Evolutionary conservation across 2,888 invertebrate genomes (phyloP), one percentile per base, ranked within the genome.

Genomic region (Drosophila neotestacea): DNA sequence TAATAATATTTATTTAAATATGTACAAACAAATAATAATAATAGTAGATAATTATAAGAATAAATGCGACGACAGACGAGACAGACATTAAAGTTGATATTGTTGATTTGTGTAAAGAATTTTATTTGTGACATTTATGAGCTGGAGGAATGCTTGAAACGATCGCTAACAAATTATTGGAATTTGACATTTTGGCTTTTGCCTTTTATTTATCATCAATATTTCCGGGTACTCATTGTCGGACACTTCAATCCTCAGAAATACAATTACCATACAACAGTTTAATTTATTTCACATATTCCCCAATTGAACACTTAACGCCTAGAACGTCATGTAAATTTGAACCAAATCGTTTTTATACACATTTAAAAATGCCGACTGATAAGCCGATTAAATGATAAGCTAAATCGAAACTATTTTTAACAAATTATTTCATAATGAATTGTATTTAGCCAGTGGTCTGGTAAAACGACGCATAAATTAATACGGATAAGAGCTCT

Each of bases 151-250:
- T 75, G 56, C 36, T 16, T 22, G 7, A 13, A 22, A n/a, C n/a
- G 41, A 70, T 55, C 67, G 58, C 65, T 58, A 51, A 77, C 58
- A 68, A 66, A 46, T 69, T 68, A 63, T 84, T 73, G 74, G 72
- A 79, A 84, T 84, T 85, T 85, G 82, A 87, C 87, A 77, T 74
- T 73, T 80, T 80, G 78, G 74, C 82, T 66, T 76, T 73, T 78
- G 32, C 50, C 48, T 22, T 22, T 70, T 63, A 52, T 77, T 72
- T 61, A 65, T 63, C 44, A 62, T 2, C 28, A 32, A 7, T 11
- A 41, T 51, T 73, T 73, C 63, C 73, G 73, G 48, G 39, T 50
- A 11, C 56, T 22, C 7, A 30, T 30, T 30, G 6, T 52, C 41
- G 38, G n/a, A 10, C 52, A 36, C 4, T 42, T 36, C 41, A 34